These are phyloP conservation scores for Intellagama lesueurii DNA, from an alignment of 2,797 vertebrate species.

Conservation along the genomic window DNA sequence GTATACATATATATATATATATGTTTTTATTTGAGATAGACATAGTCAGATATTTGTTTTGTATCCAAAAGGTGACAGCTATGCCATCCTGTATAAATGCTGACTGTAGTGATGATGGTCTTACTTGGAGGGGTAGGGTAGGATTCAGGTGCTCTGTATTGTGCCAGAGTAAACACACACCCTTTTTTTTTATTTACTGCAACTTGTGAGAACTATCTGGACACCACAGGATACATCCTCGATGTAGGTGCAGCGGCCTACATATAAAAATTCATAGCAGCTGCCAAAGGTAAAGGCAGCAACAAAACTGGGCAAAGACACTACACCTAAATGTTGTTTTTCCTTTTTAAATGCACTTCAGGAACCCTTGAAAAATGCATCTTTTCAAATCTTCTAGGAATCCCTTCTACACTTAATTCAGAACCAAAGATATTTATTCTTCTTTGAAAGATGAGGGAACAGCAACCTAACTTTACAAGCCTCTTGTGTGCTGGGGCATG, in stretches of 20 bases:
- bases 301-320: background rate
- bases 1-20: background rate
- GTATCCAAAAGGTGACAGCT: too few relatives aligned
- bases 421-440: background rate
- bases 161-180: background rate
- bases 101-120: background rate
- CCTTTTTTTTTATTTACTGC: background rate
- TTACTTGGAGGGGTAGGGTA: background rate
- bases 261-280: background rate
- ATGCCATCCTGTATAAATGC: background rate
- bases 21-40: background rate
- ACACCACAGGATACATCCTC: background rate
- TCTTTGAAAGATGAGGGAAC: background rate
- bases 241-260: background rate
- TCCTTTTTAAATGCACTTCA: background rate
- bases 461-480: background rate
- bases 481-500: background rate
- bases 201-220: background rate
- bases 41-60: background rate
- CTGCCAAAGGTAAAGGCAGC: background rate
- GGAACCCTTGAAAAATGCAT: background rate
- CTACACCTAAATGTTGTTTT: background rate
- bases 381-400: background rate
- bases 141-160: background rate
- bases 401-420: background rate